Conservation (phyloP, 1,140 invertebrate species). For the Formica exsecta region DNA sequence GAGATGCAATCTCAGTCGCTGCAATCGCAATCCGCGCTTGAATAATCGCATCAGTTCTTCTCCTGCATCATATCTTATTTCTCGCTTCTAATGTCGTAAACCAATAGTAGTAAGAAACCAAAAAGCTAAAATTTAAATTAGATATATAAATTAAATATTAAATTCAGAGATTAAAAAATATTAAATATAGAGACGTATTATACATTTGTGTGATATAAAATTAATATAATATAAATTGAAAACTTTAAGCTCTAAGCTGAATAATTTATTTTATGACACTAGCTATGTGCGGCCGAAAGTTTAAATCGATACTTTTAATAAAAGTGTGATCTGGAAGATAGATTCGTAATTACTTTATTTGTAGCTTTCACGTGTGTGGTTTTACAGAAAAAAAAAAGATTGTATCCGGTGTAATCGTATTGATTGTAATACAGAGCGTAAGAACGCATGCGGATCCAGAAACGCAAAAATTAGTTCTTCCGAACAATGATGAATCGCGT, state of each 20-base stretch:
- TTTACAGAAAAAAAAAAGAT: constrained; percentile 85
- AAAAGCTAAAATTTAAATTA: neutral
- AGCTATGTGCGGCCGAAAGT: neutral
- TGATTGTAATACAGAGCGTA: constrained; percentile 82
- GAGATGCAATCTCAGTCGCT: constrained; percentile 47
- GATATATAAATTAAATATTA: too few species aligned
- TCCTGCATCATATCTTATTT: neutral
- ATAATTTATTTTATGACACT: neutral
- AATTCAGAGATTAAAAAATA: too few species aligned
- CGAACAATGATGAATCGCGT: constrained; percentile 71
- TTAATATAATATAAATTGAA: constrained; percentile 17
- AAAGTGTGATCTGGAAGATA: constrained; percentile 67
- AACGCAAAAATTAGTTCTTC: constrained; percentile 72
- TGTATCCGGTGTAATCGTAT: constrained; percentile 81
- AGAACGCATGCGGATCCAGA: constrained; percentile 81
- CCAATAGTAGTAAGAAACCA: neutral
- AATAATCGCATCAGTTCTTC: neutral
- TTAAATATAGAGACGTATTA: neutral
- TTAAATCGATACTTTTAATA: constrained; percentile 11
- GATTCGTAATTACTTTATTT: constrained; percentile 85
- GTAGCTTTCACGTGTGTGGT: constrained; percentile 84
- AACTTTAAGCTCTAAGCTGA: neutral
- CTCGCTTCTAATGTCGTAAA: neutral
- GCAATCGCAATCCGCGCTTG: constrained; percentile 40
- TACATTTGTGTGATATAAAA: constrained; percentile 2